phyloP scores from a whole-genome alignment of 2,113 vertebrate species.

The Sardina pilchardus region DNA sequence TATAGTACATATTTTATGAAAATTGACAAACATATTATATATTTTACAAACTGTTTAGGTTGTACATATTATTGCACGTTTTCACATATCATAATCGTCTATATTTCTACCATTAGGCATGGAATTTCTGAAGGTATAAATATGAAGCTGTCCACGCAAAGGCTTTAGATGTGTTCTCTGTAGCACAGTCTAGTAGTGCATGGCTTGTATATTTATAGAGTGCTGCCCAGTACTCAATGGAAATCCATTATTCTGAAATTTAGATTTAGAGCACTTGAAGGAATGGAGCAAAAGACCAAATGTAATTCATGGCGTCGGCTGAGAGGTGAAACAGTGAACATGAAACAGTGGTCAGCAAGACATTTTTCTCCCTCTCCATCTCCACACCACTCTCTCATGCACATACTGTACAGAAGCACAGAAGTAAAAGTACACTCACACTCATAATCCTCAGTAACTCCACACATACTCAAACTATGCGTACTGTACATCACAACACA shows the following conservation, averaged over 20 bases:
- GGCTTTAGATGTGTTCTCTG: neutral
- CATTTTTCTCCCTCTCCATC: too few relatives aligned
- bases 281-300: neutral
- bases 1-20: neutral
- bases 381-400: too few relatives aligned
- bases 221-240: neutral
- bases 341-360: neutral
- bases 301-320: neutral
- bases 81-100: neutral
- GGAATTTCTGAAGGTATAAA: neutral
- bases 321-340: neutral
- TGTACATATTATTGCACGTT: neutral
- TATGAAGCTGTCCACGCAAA: neutral
- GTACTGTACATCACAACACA: too few relatives aligned
- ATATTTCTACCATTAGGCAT: neutral
- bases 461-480: neutral
- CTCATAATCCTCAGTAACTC: neutral
- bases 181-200: neutral
- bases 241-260: neutral
- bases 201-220: neutral
- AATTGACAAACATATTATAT: neutral
- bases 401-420: too few relatives aligned
- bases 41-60: neutral
- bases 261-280: neutral
- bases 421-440: neutral